Conservation (phyloP, 2,113 vertebrate genomes). For the Menura novaehollandiae region DNA sequence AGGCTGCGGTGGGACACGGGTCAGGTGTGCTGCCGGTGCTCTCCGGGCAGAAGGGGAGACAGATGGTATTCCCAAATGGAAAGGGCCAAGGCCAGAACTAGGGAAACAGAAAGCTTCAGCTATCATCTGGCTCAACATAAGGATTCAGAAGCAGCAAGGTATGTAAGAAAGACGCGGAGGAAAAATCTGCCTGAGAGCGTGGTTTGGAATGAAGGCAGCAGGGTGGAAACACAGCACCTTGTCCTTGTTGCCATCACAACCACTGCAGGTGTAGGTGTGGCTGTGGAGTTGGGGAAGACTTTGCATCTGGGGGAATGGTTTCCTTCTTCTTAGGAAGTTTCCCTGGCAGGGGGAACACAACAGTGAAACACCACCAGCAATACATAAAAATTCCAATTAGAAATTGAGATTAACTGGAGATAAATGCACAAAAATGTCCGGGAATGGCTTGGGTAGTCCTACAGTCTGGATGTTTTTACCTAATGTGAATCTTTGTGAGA, state of each 20-base stretch:
- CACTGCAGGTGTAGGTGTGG: too few relatives aligned
- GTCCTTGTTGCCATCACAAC: not conserved
- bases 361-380: not conserved
- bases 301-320: not conserved
- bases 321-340: not conserved
- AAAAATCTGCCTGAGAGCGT: not conserved
- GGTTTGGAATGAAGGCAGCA: not conserved
- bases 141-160: not conserved
- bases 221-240: not conserved
- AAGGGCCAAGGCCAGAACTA: slow-evolving; percentile 12
- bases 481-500: not conserved
- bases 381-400: not conserved
- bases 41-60: slow-evolving; percentile 48
- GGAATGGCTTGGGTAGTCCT: not conserved
- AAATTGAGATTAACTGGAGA: not conserved
- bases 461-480: not conserved
- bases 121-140: slow-evolving; percentile 20
- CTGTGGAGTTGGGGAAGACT: not conserved
- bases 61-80: slow-evolving; percentile 58
- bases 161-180: not conserved
- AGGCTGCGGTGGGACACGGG: not conserved
- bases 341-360: not conserved
- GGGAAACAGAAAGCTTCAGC: not conserved
- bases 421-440: not conserved
- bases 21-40: not conserved